Conservation (phyloP, 2,113 vertebrate genomes). For the Tetraodon nigroviridis region DNA sequence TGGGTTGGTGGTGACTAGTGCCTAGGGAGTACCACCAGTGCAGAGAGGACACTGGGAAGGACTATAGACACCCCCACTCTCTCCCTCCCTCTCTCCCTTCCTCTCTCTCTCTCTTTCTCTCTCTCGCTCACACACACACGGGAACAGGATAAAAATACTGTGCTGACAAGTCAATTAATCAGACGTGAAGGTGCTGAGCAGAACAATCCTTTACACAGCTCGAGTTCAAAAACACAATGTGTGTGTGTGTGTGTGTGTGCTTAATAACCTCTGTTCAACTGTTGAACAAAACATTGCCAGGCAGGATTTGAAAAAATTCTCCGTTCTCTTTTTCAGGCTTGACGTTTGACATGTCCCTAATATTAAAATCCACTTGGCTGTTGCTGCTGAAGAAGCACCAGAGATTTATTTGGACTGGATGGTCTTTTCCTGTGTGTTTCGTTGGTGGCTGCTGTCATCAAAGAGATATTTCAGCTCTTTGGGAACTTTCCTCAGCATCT, state of each 20-base stretch:
- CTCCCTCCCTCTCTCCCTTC: slow-evolving; percentile 11
- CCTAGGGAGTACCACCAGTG: slow-evolving; percentile 56
- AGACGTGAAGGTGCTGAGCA: slow-evolving; percentile 80
- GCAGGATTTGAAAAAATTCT: background rate
- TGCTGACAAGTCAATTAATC: slow-evolving; percentile 86
- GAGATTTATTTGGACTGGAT: no score
- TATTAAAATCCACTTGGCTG: no score
- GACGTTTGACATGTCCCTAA: background rate
- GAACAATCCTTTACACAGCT: slow-evolving; percentile 75
- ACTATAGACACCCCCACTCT: slow-evolving; percentile 57
- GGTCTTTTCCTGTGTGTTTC: no score
- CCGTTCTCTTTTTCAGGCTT: background rate
- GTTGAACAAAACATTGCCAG: slow-evolving; percentile 56
- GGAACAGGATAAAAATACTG: slow-evolving; percentile 81
- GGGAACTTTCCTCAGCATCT: no score
- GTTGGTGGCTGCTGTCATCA: no score
- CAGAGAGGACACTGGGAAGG: slow-evolving; percentile 76
- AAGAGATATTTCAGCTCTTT: no score
- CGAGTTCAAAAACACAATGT: slow-evolving; percentile 58
- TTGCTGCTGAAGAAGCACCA: no score
- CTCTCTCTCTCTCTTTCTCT: slow-evolving; percentile 7
- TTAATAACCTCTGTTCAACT: slow-evolving; percentile 59
- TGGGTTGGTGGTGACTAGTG: slow-evolving; percentile 45
- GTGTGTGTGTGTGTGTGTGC: slow-evolving; percentile 33
- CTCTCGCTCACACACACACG: slow-evolving; percentile 47